These are phyloP conservation scores for Chaetodon auriga DNA, from an alignment of 2,113 vertebrate species.

Conservation along the genomic window DNA sequence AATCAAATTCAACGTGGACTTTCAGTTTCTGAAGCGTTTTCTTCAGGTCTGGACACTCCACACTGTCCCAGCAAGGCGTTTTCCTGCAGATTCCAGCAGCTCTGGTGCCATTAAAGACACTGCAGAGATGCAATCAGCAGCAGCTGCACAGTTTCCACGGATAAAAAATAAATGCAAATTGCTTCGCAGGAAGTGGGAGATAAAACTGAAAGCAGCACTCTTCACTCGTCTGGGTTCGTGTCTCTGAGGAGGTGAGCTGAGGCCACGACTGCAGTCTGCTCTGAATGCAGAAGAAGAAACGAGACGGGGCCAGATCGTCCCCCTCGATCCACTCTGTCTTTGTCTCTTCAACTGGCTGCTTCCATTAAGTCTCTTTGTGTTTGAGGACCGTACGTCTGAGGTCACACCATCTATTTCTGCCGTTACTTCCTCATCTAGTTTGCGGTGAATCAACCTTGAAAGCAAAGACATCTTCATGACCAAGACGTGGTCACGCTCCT, in stretches of 20 bases:
- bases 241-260: not conserved
- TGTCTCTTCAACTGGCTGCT: conserved; percentile 4
- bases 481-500: not conserved
- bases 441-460: not conserved
- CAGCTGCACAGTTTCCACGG: not conserved
- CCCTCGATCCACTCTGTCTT: not conserved
- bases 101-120: too few species aligned
- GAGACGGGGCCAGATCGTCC: not conserved
- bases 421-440: conserved; percentile 12
- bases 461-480: conserved; percentile 19
- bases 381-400: conserved; percentile 8
- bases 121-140: not conserved
- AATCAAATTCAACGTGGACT: too few species aligned
- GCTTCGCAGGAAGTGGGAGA: not conserved
- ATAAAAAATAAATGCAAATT: not conserved
- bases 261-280: not conserved
- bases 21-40: too few species aligned
- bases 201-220: not conserved
- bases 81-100: too few species aligned
- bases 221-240: not conserved
- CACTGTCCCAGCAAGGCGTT: too few species aligned
- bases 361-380: conserved; percentile 3
- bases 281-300: conserved; percentile 1
- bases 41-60: too few species aligned
- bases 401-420: not conserved